Evolutionary conservation across 1,140 invertebrate species (phyloP), one percentile per base, ranked within the genome.

Genomic region (Bicyclus anynana): DNA sequence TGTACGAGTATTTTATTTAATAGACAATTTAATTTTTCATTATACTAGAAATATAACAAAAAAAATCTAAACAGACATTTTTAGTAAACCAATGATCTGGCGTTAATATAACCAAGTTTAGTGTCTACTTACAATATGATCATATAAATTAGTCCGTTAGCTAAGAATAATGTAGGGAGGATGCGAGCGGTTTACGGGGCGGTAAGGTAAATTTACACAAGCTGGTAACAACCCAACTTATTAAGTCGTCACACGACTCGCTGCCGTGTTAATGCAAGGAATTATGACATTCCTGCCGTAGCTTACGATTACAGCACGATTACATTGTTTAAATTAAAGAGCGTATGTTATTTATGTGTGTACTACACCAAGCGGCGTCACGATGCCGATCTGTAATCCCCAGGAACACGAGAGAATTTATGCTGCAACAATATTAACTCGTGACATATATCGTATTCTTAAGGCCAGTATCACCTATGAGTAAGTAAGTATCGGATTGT

Each of bases 151-250:
- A 76, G 68, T 67, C 72, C 59, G 75, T 81, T 84, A 82, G 75
- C 73, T 78, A 80, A 84, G 81, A 87, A 80, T 87, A 80, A 84
- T 84, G 78, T 74, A 42, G 68, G 71, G 73, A 63, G 70, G 68
- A 70, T 66, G 67, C 60, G 65, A 61, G 65, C 56, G 67, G 73
- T 74, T 76, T 74, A 84, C 75, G 71, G 69, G 69, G 73, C 70
- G 75, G 80, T 64, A 79, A 80, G 77, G 81, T 82, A 78, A 87
- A 87, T 87, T 87, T 82, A 80, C 81, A 79, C 77, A 73, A 72
- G 70, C 72, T 74, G 65, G 59, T 78, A 77, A 78, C 80, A 79
- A 85, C 63, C 72, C 77, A 79, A 83, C 74, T 81, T 82, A 83
- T 86, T 84, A 81, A 79, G 74, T 76, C 75, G 68, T 86, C 78